Evolutionary conservation across 2,888 invertebrate genomes (phyloP).

Genomic region (Sinelater perroti): DNA sequence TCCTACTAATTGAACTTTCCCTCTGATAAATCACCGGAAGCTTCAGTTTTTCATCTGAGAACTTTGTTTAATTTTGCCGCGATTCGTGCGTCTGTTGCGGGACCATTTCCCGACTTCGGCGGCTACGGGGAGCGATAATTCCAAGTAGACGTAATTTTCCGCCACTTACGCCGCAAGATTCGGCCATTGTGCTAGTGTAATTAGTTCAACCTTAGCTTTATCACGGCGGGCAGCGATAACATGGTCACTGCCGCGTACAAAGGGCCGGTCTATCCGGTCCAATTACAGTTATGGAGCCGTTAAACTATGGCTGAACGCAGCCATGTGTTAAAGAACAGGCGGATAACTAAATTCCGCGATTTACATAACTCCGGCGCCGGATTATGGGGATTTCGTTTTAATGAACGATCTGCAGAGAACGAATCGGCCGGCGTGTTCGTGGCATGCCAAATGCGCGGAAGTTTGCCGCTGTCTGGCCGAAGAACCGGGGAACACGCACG

Average conservation of each 20-base stretch:
- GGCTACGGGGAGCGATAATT: not conserved
- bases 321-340: conserved; percentile 37
- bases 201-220: conserved; percentile 23
- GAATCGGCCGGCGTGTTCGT: conserved; percentile 21
- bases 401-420: conserved; percentile 31
- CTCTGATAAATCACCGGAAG: too few relatives aligned
- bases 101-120: too few relatives aligned
- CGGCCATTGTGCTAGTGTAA: conserved; percentile 19
- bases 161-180: not conserved
- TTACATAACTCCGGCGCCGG: conserved; percentile 30
- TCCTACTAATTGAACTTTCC: too few relatives aligned
- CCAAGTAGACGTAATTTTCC: not conserved
- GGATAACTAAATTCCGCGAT: conserved; percentile 33
- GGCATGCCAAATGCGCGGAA: conserved; percentile 27
- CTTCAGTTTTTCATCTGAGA: too few relatives aligned
- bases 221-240: conserved; percentile 21
- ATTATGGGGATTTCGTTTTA: conserved; percentile 38
- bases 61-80: too few relatives aligned
- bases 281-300: conserved; percentile 33
- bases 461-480: conserved; percentile 28
- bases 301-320: conserved; percentile 36
- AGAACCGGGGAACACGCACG: conserved; percentile 12
- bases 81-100: too few relatives aligned
- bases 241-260: conserved; percentile 13
- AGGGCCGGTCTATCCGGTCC: conserved; percentile 32